Base-by-base conservation (phyloP, 2,113 vertebrate species). In the Centropus bengalensis region DNA sequence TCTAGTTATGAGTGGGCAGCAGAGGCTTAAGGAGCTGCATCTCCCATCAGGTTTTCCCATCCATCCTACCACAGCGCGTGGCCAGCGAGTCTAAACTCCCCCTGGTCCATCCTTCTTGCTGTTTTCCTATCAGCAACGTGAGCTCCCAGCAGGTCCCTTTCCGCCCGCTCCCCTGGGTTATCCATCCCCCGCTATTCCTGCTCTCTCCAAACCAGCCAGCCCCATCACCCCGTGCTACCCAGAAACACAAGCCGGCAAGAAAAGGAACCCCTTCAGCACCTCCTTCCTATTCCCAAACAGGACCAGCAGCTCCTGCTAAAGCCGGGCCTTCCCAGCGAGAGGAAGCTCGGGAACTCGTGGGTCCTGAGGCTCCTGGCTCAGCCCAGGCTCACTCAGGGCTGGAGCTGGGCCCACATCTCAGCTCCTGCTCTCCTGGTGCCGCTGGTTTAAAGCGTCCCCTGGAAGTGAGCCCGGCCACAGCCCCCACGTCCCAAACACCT, bases 71-170 rank as follows among this genome's bases (percentile, higher is more conserved):
- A 49, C 14, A 60, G 33, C 44, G 38, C 20, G 5, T 1, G 2
- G 36, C 24, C 71, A 40, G 14, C 33, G 60, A 42, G 23, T 16
- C 42, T 40, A 38, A 28, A 52, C 7, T 6, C 58, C 49, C 10
- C 30, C 19, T 59, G 0, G 21, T 56, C 45, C 1, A 0, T 2
- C 5, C 7, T 45, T 71, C 27, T 3, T 64, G n/a, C n/a, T 32
- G 4, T 21, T 33, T 45, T 38, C 13, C 26, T 5, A 38, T 18
- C 49, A 59, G n/a, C 51, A 42, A 30, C 6, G 1, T 22, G 32
- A 74, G 40, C 22, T 56, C 20, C 42, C 38, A 38, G 54, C 38
- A 54, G 38, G 24, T 56, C 36, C 59, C 44, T 32, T 55, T 28
- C 28, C 58, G 55, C 30, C 27, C 32, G 52, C 23, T 66, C 28